phyloP scores from a whole-genome alignment of 2,888 invertebrate genomes.

The Galerucella nymphaeae region DNA sequence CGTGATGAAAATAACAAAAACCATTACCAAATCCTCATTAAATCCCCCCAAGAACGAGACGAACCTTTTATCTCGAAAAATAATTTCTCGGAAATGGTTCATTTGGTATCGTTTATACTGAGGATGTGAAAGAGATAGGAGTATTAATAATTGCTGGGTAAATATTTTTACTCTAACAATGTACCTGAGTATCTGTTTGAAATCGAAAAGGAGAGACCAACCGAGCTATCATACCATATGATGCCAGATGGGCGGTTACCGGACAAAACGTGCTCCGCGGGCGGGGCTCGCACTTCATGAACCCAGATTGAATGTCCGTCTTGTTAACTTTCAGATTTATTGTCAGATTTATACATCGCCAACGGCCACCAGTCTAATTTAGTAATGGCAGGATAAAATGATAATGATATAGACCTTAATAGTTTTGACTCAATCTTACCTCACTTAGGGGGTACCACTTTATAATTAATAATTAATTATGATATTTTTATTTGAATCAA shows the following conservation, averaged over 20 bases:
- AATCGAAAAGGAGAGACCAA: slow-evolving; percentile 44
- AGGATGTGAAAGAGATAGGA: slow-evolving; percentile 43
- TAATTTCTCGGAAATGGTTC: slow-evolving; percentile 42
- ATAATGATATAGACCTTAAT: slow-evolving; percentile 39
- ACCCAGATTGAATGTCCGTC: slow-evolving; percentile 60
- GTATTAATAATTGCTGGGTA: slow-evolving; percentile 61
- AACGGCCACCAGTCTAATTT: slow-evolving; percentile 49
- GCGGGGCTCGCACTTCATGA: slow-evolving; percentile 63
- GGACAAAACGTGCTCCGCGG: slow-evolving; percentile 62
- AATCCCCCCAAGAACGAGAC: no score
- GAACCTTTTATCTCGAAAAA: background rate
- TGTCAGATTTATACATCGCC: slow-evolving; percentile 50
- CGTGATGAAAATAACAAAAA: no score
- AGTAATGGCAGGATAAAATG: slow-evolving; percentile 49
- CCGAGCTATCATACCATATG: slow-evolving; percentile 60
- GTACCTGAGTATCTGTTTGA: slow-evolving; percentile 48
- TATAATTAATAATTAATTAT: slow-evolving; percentile 39
- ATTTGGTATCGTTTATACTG: slow-evolving; percentile 46
- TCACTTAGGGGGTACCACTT: slow-evolving; percentile 34
- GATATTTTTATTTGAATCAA: slow-evolving; percentile 33
- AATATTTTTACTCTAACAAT: slow-evolving; percentile 63
- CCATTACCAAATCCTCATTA: no score
- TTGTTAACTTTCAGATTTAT: slow-evolving; percentile 65
- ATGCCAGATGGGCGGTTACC: slow-evolving; percentile 61
- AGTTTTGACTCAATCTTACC: slow-evolving; percentile 44